Percentiles rank a stretch among this genome's conserved stretches.
Evolutionary conservation across 2,113 vertebrate genomes (phyloP).

Genomic region (Ascaphus truei): DNA sequence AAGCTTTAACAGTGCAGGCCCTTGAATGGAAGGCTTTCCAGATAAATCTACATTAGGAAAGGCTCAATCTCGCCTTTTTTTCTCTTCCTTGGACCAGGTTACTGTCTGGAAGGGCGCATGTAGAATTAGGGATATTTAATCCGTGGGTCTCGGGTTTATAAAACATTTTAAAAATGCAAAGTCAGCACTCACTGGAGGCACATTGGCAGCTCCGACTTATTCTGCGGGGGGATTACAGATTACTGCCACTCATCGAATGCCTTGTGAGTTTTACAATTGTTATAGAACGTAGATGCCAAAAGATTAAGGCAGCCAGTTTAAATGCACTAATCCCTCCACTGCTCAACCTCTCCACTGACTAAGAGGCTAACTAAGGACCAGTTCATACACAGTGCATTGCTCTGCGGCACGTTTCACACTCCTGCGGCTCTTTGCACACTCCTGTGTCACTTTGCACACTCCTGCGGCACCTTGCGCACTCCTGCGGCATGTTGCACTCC

Average conservation of each 20-base stretch:
- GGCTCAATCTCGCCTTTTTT: neutral
- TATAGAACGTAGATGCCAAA: constrained; percentile 4
- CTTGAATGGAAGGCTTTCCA: constrained; percentile 27
- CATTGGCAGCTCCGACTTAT: constrained; percentile 31
- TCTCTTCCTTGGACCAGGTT: neutral
- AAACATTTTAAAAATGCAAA: constrained; percentile 40
- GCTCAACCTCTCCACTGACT: neutral
- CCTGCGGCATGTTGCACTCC: no score
- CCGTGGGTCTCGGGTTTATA: constrained; percentile 30
- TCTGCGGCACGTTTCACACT: no score
- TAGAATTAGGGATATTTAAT: constrained; percentile 28
- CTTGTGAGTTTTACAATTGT: constrained; percentile 32
- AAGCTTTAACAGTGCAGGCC: constrained; percentile 40
- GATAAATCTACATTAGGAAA: constrained; percentile 30
- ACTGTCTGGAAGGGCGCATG: constrained; percentile 3
- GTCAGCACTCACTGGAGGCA: constrained; percentile 42
- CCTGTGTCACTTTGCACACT: no score
- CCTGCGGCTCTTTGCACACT: no score
- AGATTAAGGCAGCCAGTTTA: neutral
- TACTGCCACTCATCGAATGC: constrained; percentile 39
- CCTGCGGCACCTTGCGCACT: no score
- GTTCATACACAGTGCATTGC: neutral
- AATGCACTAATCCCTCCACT: neutral
- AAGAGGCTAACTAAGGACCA: no score
- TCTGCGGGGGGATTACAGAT: constrained; percentile 47